Base-by-base conservation (phyloP, 2,888 invertebrate species). In the Hypercompe scribonia region DNA sequence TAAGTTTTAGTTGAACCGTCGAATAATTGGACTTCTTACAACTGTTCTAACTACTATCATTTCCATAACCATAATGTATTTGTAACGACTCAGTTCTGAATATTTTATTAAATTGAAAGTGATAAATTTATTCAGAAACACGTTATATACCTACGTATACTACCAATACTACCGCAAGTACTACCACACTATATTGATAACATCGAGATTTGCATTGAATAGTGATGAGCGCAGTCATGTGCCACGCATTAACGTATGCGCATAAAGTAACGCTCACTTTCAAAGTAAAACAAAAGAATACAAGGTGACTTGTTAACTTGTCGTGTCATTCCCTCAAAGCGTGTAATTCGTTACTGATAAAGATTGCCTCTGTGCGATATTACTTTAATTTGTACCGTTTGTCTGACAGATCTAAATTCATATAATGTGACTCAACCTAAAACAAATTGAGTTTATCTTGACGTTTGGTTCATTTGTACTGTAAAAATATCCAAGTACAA, bases 151-250 rank as follows among this genome's bases (percentile, higher is more conserved):
- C 11, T 0, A 24, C 24, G n/a, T 3, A 11, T 54, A 54, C n/a
- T 54, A n/a, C 50, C 46, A 46, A 21, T 46, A 46, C 46, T 46
- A 46, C 21, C 46, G 21, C 46, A 46, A 1, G 21, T 21, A 46
- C 46, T 46, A 21, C 46, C 46, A 21, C 21, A 21, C 21, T 3
- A 21, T 33, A 71, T 58, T 50, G 71, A 68, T 75, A 73, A 61
- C 69, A 65, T 76, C 77, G 81, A 79, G 84, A 85, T 83, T 85
- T 85, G 71, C 85, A 81, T 83, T 83, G 78, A 83, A 84, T 78
- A 73, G 79, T 73, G 74, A 81, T 76, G 77, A 75, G 74, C 64
- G 31, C 36, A 65, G 65, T 73, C 33, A 71, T 65, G 71, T 72
- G 74, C 67, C 46, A 69, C 71, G 61, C 58, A 75, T 79, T 77